Conservation (phyloP, 2,888 invertebrate genomes). For the Eurytoma adleriae region DNA sequence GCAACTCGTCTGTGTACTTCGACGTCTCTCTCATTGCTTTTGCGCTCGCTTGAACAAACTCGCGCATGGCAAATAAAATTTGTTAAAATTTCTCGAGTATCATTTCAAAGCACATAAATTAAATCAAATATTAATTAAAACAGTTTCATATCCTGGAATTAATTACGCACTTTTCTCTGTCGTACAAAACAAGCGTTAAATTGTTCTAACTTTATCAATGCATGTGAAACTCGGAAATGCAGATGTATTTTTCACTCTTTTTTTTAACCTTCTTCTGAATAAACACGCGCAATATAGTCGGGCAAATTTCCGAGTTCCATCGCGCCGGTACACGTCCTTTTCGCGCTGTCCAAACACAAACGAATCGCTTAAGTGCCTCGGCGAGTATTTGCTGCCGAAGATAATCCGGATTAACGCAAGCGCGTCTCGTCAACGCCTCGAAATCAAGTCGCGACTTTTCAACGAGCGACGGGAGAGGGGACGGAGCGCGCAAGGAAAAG, state of each 20-base stretch:
- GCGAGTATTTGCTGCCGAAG: constrained; percentile 47
- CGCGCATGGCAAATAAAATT: background rate
- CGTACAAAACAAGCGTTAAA: too few relatives aligned
- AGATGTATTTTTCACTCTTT: too few relatives aligned
- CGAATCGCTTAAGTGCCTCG: constrained; percentile 16
- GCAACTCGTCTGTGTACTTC: too few relatives aligned
- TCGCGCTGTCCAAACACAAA: constrained; percentile 21
- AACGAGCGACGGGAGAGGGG: background rate
- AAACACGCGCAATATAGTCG: constrained; percentile 1
- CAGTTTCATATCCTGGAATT: too few relatives aligned
- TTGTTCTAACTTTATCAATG: too few relatives aligned
- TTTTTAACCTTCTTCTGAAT: constrained; percentile 1
- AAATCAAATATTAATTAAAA: too few relatives aligned
- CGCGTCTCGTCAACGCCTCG: constrained; percentile 29
- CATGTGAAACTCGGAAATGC: too few relatives aligned
- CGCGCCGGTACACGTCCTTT: constrained; percentile 5
- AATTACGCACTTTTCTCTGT: too few relatives aligned
- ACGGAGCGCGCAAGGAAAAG: background rate
- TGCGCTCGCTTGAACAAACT: background rate
- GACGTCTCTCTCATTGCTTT: constrained; percentile 1
- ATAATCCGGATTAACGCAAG: constrained; percentile 53
- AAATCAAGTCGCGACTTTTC: constrained; percentile 30
- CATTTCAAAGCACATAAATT: too few relatives aligned
- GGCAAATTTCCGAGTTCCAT: constrained; percentile 10
- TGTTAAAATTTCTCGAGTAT: too few relatives aligned